Evolutionary conservation across 1,140 invertebrate species (phyloP), one percentile per base, ranked within the genome.

Genomic region (Macrobrachium rosenbergii): DNA sequence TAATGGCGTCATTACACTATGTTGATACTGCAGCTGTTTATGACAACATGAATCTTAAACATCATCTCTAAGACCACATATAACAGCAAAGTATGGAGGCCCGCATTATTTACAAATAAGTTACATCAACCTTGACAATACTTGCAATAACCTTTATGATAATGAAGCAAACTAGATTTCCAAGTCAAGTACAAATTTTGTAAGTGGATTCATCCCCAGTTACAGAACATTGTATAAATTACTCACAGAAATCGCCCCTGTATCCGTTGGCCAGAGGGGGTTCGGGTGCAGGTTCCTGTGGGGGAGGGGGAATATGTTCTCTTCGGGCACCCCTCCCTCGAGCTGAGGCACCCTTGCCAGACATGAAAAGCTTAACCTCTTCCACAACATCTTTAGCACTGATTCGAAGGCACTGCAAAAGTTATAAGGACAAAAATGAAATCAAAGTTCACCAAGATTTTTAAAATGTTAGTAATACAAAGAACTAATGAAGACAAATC

Each of bases 301-400:
- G 72, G 6, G 89, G 92, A 60, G 92, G 92, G 21, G 91, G 92
- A 37, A 92, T 90, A 87, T 90, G 90, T 37, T 90, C 90, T 79
- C 90, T 90, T 77, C 91, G 90, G 17, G 88, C 85, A 19, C 94
- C 93, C 6, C 94, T 92, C 60, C 94, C 91, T 60, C 86, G 86
- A 10, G 80, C 81, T n/a, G 83, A 76, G 17, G 87, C 52, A 16
- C 75, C 72, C 92, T 96, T 95, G 12, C 96, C 96, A 90, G 94
- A 94, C 90, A 96, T 94, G 83, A 96, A 92, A 91, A 95, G 94
- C 91, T 97, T 96, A 82, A 98, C 93, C 91, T 97, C 96, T 92
- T 97, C 96, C 14, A 97, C 96, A 83, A 98, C 93, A 88, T 97
- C 95, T 91, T 96, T 95, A n/a, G 96, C 96, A 88, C 96, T 95